Evolutionary conservation across 1,140 invertebrate genomes (phyloP), one percentile per base, ranked within the genome.

Genomic region (Xylocopa sonorina): DNA sequence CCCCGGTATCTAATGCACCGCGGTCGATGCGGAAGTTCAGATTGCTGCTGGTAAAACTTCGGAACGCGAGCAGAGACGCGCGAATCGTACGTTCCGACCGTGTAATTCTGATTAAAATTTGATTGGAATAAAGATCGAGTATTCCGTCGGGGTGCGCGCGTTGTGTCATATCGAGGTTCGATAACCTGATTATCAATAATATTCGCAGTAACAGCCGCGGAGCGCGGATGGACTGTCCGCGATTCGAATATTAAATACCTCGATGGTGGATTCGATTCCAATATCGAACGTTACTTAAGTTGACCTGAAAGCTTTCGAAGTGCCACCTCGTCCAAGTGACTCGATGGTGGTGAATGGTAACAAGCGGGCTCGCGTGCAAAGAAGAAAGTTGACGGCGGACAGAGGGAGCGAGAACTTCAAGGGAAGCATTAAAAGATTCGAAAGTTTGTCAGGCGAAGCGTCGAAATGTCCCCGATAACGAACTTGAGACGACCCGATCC

Each of bases 321-420:
- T 79, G 75, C 71, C 86, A n/a, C n/a, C n/a, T n/a, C 85, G 77
- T 87, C 89, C 87, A 86, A 88, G 87, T 89, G 88, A 89, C 89
- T 62, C 89, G 86, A 87, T 89, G 85, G 85, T 81, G 84, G 62
- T 78, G 76, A 80, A 82, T 81, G 86, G 87, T 80, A 51, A 73
- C 63, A 57, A n/a, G 62, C 48, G 62, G 41, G 67, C 57, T n/a
- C 50, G 48, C 46, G 66, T 50, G 75, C 67, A 84, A 82, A 69
- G 68, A 76, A 68, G 43, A 57, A 43, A 82, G 72, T 82, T 83
- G 51, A 80, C 66, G 53, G 27, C 50, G 51, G 69, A 66, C 64
- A 34, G 63, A 84, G 60, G 74, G 81, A 66, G 58, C 81, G 43
- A 48, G 50, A 62, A 69, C 53, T 83, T 80, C 62, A 83, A 79